Evolutionary conservation across 2,113 vertebrate species (phyloP).

Genomic region (Pipra filicauda): DNA sequence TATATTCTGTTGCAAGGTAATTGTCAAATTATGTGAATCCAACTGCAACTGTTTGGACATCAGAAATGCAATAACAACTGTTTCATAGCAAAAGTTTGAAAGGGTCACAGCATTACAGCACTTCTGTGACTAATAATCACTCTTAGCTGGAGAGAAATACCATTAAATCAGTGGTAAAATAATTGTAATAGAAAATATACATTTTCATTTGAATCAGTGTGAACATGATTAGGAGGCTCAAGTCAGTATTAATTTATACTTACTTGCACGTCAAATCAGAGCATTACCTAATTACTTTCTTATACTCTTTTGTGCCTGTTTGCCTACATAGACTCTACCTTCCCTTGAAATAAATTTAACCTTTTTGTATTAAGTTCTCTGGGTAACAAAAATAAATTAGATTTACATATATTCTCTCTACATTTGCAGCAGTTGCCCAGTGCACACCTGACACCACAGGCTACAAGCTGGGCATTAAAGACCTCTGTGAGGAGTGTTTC

Average conservation of each 20-base stretch:
- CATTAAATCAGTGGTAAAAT: constrained; percentile 62
- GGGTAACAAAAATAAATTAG: constrained; percentile 19
- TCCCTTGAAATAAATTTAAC: constrained; percentile 19
- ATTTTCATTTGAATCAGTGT: constrained; percentile 64
- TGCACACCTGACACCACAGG: too few relatives aligned
- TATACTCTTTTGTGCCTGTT: constrained; percentile 47
- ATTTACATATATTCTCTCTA: background rate
- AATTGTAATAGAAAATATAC: constrained; percentile 57
- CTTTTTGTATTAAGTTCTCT: background rate
- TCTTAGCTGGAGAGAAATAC: constrained; percentile 61
- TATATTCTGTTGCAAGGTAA: constrained; percentile 18
- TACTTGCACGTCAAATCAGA: constrained; percentile 65
- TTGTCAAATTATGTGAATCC: constrained; percentile 14
- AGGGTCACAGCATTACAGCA: constrained; percentile 10
- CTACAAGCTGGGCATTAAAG: too few relatives aligned
- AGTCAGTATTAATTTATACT: constrained; percentile 64
- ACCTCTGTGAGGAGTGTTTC: too few relatives aligned
- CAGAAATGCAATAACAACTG: constrained; percentile 10
- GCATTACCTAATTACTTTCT: constrained; percentile 61
- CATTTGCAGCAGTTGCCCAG: too few relatives aligned
- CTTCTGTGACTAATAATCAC: constrained; percentile 66
- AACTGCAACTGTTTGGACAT: constrained; percentile 25
- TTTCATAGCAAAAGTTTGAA: constrained; percentile 34
- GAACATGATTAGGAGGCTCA: constrained; percentile 64
- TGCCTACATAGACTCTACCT: constrained; percentile 20